Percentiles rank a stretch among this genome's conserved stretches.
phyloP scores from a whole-genome alignment of 2,888 invertebrate genomes.

The Vesta saturnalis region DNA sequence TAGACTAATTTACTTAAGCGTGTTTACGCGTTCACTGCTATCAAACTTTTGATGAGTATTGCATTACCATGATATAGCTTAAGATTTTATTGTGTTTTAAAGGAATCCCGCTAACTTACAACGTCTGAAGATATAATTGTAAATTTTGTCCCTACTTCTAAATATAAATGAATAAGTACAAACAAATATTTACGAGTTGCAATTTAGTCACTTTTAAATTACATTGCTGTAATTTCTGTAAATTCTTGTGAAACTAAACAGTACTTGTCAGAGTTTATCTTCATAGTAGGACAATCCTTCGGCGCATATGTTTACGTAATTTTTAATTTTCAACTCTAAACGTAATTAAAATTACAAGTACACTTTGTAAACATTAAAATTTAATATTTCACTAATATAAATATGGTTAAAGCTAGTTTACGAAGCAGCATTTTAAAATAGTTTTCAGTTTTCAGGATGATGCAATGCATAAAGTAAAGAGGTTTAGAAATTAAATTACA shows the following conservation, averaged over 20 bases:
- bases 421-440: background rate
- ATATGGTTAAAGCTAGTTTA: background rate
- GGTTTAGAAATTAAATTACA: slow-evolving; percentile 27
- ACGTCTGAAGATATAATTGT: background rate
- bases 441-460: slow-evolving; percentile 5
- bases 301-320: background rate
- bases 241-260: slow-evolving; percentile 26
- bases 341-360: slow-evolving; percentile 4
- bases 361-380: slow-evolving; percentile 7
- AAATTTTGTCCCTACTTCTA: slow-evolving; percentile 8
- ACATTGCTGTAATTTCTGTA: slow-evolving; percentile 33
- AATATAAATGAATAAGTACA: slow-evolving; percentile 15
- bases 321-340: slow-evolving; percentile 6
- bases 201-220: slow-evolving; percentile 28
- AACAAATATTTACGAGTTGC: slow-evolving; percentile 27
- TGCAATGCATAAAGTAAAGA: slow-evolving; percentile 12
- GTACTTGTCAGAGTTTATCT: slow-evolving; percentile 23
- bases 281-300: slow-evolving; percentile 10
- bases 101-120: slow-evolving; percentile 22
- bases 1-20: slow-evolving; percentile 43
- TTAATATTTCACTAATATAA: background rate
- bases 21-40: slow-evolving; percentile 38
- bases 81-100: slow-evolving; percentile 36
- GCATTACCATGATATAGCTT: slow-evolving; percentile 36
- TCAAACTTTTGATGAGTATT: slow-evolving; percentile 41